Conservation (phyloP, 2,113 vertebrate genomes). For the Sceloporus tristichus region DNA sequence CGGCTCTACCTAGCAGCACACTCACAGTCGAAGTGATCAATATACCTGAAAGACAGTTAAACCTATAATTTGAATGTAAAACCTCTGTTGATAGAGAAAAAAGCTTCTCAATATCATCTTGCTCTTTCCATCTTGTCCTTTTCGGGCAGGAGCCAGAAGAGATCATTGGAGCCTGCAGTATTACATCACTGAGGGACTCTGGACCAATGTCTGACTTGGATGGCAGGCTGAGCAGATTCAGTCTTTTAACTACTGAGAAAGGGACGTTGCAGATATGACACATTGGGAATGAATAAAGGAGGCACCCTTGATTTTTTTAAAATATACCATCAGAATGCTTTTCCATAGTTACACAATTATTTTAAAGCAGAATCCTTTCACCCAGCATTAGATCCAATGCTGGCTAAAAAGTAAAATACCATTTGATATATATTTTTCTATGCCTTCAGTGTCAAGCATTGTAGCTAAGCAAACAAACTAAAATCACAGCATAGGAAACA, state of each 20-base stretch:
- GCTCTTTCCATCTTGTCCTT: background rate
- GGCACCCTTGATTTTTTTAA: background rate
- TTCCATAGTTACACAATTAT: background rate
- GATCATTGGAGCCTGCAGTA: accelerated
- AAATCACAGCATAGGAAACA: background rate
- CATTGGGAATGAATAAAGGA: background rate
- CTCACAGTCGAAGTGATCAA: background rate
- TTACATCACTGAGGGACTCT: background rate
- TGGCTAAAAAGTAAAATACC: no score
- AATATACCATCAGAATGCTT: accelerated
- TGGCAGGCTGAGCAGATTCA: background rate
- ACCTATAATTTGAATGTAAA: background rate
- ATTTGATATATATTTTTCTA: background rate
- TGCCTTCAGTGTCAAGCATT: background rate
- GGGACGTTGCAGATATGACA: background rate
- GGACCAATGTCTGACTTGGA: accelerated
- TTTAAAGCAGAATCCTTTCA: no score
- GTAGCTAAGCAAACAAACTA: background rate
- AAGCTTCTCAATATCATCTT: constrained; percentile 14
- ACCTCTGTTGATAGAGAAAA: background rate
- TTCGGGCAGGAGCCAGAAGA: constrained; percentile 16
- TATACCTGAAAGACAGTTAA: background rate
- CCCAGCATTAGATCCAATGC: background rate
- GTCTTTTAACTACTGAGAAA: background rate
- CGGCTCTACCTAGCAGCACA: background rate